Conservation (phyloP, 2,888 invertebrate species). For the Heteromyza rotundicornis region DNA sequence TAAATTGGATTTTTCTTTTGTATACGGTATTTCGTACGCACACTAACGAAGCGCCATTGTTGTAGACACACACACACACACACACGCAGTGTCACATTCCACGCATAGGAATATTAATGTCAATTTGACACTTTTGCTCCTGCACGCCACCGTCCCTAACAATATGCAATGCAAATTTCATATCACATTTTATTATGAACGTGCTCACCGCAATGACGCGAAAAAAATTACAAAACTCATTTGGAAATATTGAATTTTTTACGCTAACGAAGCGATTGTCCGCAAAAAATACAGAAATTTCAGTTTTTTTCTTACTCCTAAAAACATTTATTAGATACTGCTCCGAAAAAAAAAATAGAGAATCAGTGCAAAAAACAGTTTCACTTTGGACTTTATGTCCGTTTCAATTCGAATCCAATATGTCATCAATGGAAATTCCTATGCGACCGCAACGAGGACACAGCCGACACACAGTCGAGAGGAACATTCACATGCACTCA, state of each 20-base stretch:
- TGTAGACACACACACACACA: conserved; percentile 12
- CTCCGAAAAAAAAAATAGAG: background rate
- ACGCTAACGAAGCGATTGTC: conserved; percentile 49
- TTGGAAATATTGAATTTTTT: conserved; percentile 29
- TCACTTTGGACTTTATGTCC: conserved; percentile 7
- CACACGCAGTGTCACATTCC: background rate
- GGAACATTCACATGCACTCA: background rate
- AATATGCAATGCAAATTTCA: conserved; percentile 36
- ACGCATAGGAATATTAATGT: conserved; percentile 36
- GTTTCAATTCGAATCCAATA: conserved; percentile 31
- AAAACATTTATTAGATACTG: background rate
- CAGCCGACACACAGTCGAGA: background rate
- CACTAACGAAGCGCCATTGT: conserved; percentile 52
- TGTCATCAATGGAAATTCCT: conserved; percentile 26
- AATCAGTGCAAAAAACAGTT: background rate
- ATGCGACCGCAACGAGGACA: conserved; percentile 4
- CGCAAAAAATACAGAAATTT: conserved; percentile 12
- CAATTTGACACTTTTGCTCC: conserved; percentile 36
- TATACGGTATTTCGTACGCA: background rate
- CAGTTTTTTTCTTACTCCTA: no score
- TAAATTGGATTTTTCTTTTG: conserved; percentile 26
- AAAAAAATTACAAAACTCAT: background rate
- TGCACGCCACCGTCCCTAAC: conserved; percentile 32
- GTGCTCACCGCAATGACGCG: conserved; percentile 4
- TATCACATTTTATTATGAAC: background rate